Conservation (phyloP, 1,140 invertebrate species). For the Drosophila takahashii region DNA sequence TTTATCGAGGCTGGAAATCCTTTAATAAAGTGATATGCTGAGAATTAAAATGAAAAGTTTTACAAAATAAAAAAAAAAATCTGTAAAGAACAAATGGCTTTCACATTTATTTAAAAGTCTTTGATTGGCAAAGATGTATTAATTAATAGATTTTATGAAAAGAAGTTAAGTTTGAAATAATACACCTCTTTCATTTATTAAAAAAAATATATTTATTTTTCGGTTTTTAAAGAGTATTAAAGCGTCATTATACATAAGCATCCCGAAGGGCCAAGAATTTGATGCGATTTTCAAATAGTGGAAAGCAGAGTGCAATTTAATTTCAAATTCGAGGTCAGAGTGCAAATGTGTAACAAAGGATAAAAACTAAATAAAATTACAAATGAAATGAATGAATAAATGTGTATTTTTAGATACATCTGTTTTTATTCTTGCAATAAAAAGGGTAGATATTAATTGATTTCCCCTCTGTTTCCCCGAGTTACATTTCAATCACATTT, state of each 20-base stretch:
- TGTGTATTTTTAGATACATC: background rate
- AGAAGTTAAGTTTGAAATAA: too few species aligned
- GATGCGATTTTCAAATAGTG: background rate
- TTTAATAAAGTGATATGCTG: background rate
- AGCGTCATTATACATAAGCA: too few species aligned
- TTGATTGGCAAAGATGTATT: too few species aligned
- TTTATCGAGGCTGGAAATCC: background rate
- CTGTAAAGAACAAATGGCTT: too few species aligned
- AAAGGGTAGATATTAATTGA: slow-evolving; percentile 30
- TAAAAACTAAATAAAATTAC: background rate
- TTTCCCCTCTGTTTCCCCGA: slow-evolving; percentile 2
- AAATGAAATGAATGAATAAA: background rate
- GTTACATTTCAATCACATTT: slow-evolving; percentile 30
- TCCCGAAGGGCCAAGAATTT: background rate
- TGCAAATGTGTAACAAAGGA: background rate
- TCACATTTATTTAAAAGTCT: too few species aligned
- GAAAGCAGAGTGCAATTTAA: background rate
- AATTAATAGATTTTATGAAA: too few species aligned
- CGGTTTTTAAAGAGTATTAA: background rate
- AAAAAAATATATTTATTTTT: too few species aligned
- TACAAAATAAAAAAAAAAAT: background rate
- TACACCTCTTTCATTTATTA: too few species aligned
- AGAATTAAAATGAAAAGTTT: background rate
- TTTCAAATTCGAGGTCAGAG: background rate
- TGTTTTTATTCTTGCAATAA: background rate